Evolutionary conservation across 2,888 invertebrate species (phyloP), one percentile per base, ranked within the genome.

Genomic region (Agrotis segetum): DNA sequence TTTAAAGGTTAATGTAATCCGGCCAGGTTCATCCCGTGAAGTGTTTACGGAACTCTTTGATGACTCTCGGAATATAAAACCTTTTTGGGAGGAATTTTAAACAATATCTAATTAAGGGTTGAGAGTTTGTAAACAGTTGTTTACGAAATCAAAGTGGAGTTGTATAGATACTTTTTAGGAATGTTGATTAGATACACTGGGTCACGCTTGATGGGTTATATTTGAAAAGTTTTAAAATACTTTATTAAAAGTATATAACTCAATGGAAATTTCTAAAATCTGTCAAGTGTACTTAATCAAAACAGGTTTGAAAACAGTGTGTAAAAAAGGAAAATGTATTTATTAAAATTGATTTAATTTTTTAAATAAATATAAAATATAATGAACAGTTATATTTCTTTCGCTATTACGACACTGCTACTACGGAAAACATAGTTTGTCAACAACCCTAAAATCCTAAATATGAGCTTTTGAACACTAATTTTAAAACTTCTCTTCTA

Each of bases 1-100:
- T 87, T 83, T 81, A 77, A 82, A 77, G 80, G 81, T 81, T 71
- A 81, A 69, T 75, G 82, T 87, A 82, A 84, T 77, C 74, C 69
- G 66, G 73, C 78, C 71, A 77, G 73, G 71, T 84, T 87, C 85
- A 84, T 87, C 78, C 71, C 77, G 78, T 73, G 66, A 80, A 78
- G 73, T 82, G 78, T 82, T 82, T 84, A 77, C 71, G 67, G 71
- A 79, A 67, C 49, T 69, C 78, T 71, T 84, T 84, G 81, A 78
- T 74, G 78, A 77, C 59, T 78, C 40, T 40, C 71, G 75, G 74
- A 58, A 53, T 77, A 53, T 74, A 62, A 76, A 77, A 68, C 56
- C 46, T 46, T 74, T 83, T 52, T 59, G 58, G 44, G 17, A 29
- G 66, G 58, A 63, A 58, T 63, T 67, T 44, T 76, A 71, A 76